Evolutionary conservation across 2,113 vertebrate genomes (phyloP), one percentile per base, ranked within the genome.

Genomic region (Indicator indicator): DNA sequence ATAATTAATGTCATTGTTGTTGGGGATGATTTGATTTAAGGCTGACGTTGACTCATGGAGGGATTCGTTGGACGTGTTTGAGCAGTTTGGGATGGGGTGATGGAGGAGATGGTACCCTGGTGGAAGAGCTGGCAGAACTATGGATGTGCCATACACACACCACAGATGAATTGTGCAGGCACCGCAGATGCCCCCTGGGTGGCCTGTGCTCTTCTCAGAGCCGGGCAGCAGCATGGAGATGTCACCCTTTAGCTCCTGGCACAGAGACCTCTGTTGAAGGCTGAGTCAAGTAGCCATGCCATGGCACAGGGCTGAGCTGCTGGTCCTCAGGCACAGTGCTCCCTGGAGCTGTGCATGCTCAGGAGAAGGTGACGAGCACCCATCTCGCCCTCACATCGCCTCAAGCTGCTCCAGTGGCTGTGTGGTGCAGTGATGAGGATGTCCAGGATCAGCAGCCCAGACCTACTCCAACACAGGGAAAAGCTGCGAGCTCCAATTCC

Each of bases 1-100:
- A 97, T 98, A 98, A 98, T 98, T 98, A 98, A 98, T 98, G 98
- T 98, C 97, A 98, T 97, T 97, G 97, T 97, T 97, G 97, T 96
- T 89, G 96, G 97, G 94, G 96, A 97, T 97, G 97, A 96, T 97
- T 97, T 98, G 97, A 98, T 98, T 98, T 98, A 97, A 97, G 96
- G 95, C 95, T 96, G 96, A 42, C 62, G 95, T 96, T 92, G 96
- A 89, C 93, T 97, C 71, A 21, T 59, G 64, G 80, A 90, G 89
- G 82, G 90, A 68, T 75, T 71, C 1, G 2, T 8, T 68, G 92
- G 89, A 69, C 86, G 85, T 30, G 77, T 46, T 62, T 19, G 77
- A 73, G 88, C 70, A 50, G 84, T 69, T 68, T 54, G 87, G 81
- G 81, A n/a, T 63, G 83, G 64, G 62, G 60, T 13, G n/a, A 48